A percentile compares a stretch with the other conserved stretches of the same genome.
These are phyloP conservation scores for Mormoops blainvillei DNA, from an alignment of 2,113 vertebrate genomes.

Conservation along the genomic window DNA sequence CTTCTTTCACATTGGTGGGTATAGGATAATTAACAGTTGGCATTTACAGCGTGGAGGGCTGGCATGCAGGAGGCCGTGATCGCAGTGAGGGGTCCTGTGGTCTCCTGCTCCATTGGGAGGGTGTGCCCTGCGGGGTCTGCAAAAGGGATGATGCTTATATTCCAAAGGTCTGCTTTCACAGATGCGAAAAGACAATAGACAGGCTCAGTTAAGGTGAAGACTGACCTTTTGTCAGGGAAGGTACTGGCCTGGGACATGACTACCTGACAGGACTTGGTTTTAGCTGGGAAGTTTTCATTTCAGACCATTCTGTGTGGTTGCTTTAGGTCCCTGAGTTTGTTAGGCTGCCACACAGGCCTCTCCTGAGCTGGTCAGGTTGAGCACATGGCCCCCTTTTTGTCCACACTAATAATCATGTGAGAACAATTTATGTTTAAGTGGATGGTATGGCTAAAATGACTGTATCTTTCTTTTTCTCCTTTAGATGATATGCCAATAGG, in stretches of 20 bases:
- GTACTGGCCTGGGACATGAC: not conserved
- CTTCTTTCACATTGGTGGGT: not conserved
- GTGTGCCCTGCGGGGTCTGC: not conserved
- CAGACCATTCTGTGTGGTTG: not conserved
- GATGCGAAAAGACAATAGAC: not conserved
- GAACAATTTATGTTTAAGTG: not conserved
- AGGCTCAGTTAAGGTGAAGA: not conserved
- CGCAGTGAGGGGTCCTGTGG: not conserved
- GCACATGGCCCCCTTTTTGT: not conserved
- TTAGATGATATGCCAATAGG: constrained; percentile 91
- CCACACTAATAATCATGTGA: not conserved
- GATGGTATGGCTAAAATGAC: not conserved
- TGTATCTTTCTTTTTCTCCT: constrained; percentile 41
- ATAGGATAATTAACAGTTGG: not conserved
- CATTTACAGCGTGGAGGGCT: not conserved
- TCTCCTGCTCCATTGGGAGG: not conserved
- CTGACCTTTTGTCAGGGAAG: not conserved
- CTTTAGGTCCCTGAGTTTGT: not conserved
- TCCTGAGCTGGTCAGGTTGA: not conserved
- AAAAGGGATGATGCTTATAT: not conserved
- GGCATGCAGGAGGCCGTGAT: not conserved
- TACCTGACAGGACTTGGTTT: not conserved
- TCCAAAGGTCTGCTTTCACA: not conserved
- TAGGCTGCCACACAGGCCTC: not conserved
- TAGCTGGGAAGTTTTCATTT: not conserved